Percentiles rank a stretch among this genome's conserved stretches.
These are phyloP conservation scores for Syritta pipiens DNA, from an alignment of 2,888 invertebrate genomes.

Conservation along the genomic window DNA sequence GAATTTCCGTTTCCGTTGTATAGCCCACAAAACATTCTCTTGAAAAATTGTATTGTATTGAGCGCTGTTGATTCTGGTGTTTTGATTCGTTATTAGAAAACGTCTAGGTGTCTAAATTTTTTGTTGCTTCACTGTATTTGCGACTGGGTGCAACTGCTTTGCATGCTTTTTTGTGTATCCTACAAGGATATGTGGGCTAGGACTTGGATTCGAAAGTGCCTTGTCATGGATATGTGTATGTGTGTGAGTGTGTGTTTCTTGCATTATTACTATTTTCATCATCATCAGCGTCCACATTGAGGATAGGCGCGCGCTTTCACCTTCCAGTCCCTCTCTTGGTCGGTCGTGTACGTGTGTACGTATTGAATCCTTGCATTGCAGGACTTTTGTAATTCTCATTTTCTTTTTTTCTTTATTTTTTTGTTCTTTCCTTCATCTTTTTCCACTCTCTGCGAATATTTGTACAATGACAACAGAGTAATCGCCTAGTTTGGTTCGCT, in stretches of 20 bases:
- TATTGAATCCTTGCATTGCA: constrained; percentile 66
- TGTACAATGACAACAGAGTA: constrained; percentile 66
- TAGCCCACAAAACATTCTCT: too few relatives aligned
- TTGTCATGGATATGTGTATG: too few relatives aligned
- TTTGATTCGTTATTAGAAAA: too few relatives aligned
- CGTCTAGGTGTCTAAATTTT: too few relatives aligned
- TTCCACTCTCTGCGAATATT: constrained; percentile 57
- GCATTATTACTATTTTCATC: constrained; percentile 69
- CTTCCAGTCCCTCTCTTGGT: too few relatives aligned
- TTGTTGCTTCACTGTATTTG: too few relatives aligned
- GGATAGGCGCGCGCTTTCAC: constrained; percentile 59
- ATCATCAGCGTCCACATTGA: constrained; percentile 67
- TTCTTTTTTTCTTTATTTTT: constrained; percentile 61
- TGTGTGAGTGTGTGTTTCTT: too few relatives aligned
- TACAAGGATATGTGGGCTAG: constrained; percentile 65
- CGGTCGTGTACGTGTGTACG: too few relatives aligned
- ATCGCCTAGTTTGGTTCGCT: constrained; percentile 59
- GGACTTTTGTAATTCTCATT: constrained; percentile 66
- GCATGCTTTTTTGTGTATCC: constrained; percentile 60
- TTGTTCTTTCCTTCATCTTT: constrained; percentile 66
- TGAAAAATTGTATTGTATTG: too few relatives aligned
- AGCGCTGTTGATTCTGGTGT: too few relatives aligned
- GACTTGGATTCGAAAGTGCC: constrained; percentile 60
- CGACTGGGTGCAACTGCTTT: constrained; percentile 62
- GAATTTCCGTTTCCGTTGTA: too few relatives aligned